Base-by-base conservation (phyloP, 2,113 vertebrate species). In the Seriola dumerili region DNA sequence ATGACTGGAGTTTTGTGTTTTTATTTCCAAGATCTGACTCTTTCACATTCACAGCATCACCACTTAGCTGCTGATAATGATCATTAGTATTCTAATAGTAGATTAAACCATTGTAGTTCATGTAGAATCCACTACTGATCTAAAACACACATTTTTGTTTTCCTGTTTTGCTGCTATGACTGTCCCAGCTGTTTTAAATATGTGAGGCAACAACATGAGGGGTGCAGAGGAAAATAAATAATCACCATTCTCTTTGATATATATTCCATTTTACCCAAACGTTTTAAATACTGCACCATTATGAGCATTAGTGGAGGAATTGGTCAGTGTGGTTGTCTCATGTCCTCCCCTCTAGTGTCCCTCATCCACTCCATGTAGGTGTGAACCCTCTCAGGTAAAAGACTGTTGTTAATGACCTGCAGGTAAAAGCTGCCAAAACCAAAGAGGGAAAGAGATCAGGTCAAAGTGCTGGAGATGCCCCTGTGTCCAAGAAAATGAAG, bases 401-500 rank as follows among this genome's bases (percentile, higher is more conserved):
- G 65, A 46, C 59, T 90, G 73, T 90, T 92, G 84, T 93, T 84
- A 83, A 91, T 95, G 80, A 94, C 91, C 92, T 91, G 84, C 94
- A 96, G 95, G 94, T 93, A 72, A 90, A 88, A 85, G 78, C 86
- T 79, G 76, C n/a, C 78, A 92, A 90, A 87, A 64, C 88, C 81
- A 93, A 90, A 93, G 88, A 85, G 68, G 88, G 78, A 70, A 95
- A 95, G 87, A 92, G 93, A 85, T 90, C 95, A 80, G 85, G 65
- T 84, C 90, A 90, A 76, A 88, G 72, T 58, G 73, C 74, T 69
- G 88, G 79, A 86, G 90, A 90, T 8, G 70, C 79, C 81, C 78
- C 89, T 2, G 80, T 78, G 84, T 74, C 92, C 94, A 96, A 96
- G 95, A 96, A 94, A 93, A 68, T 65, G 89, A 96, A 95, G 94